phyloP scores from a whole-genome alignment of 2,113 vertebrate species.

The Albula glossodonta region DNA sequence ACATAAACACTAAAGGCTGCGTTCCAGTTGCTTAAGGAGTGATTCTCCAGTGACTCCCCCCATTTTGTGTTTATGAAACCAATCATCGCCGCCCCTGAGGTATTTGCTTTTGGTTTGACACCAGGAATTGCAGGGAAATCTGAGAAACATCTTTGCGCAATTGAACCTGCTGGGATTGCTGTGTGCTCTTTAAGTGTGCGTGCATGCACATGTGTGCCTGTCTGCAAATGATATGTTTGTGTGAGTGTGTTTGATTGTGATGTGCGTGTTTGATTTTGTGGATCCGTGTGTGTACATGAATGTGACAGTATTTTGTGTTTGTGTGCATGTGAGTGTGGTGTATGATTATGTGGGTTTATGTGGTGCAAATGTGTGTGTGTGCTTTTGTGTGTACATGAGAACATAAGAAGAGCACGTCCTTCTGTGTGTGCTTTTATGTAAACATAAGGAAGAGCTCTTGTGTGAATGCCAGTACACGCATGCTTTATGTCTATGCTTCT shows the following conservation, averaged over 20 bases:
- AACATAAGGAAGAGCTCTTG: neutral
- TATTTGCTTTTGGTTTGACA: neutral
- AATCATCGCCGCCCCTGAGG: neutral
- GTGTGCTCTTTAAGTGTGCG: neutral
- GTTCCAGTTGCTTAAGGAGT: neutral
- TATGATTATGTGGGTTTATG: neutral
- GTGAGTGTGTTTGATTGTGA: neutral
- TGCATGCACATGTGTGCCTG: neutral
- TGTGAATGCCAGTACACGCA: neutral
- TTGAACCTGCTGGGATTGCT: neutral
- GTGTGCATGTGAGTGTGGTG: neutral
- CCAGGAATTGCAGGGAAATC: neutral
- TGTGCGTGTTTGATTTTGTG: neutral
- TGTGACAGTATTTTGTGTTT: neutral
- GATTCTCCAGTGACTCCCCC: neutral
- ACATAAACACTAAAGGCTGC: conserved; percentile 6
- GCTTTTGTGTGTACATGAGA: no score
- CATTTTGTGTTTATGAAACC: neutral
- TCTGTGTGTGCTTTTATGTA: neutral
- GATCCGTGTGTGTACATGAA: neutral
- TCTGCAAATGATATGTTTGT: conserved; percentile 5
- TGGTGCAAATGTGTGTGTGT: no score
- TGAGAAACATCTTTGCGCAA: neutral
- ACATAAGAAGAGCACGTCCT: no score
- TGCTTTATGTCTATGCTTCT: neutral